Evolutionary conservation across 2,888 invertebrate species (phyloP).

Genomic region (Isoperla grammatica): DNA sequence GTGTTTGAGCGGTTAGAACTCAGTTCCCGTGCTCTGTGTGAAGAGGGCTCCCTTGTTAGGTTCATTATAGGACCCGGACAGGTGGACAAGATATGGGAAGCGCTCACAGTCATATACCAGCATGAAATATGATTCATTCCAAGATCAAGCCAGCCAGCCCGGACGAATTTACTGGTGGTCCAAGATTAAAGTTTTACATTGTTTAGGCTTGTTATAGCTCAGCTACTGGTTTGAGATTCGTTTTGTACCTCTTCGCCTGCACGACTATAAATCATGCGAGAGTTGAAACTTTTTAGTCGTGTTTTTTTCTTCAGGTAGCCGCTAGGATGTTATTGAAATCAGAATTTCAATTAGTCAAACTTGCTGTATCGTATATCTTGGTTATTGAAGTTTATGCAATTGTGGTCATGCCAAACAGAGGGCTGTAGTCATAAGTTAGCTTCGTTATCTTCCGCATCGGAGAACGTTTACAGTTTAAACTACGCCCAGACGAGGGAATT

Average conservation of each 20-base stretch:
- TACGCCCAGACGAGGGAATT: no score
- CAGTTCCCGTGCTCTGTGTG: neutral
- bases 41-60: slow-evolving; percentile 7
- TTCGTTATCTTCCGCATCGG: no score
- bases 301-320: slow-evolving; percentile 10
- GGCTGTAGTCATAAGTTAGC: no score
- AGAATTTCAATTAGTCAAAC: slow-evolving; percentile 11
- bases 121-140: slow-evolving; percentile 22
- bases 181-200: slow-evolving; percentile 24
- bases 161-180: slow-evolving; percentile 21
- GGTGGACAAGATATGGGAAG: slow-evolving; percentile 27
- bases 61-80: slow-evolving; percentile 24
- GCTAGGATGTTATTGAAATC: slow-evolving; percentile 11
- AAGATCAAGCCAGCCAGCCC: slow-evolving; percentile 10
- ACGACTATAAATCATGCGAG: slow-evolving; percentile 8
- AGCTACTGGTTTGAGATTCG: slow-evolving; percentile 19
- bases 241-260: slow-evolving; percentile 10
- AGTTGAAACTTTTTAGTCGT: neutral
- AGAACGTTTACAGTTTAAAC: no score
- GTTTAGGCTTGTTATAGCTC: slow-evolving; percentile 22
- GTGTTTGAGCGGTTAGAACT: no score
- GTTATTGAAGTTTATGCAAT: slow-evolving; percentile 3
- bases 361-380: neutral
- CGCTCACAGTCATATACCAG: slow-evolving; percentile 19
- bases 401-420: no score